Conservation (phyloP, 2,113 vertebrate genomes). For the Corvus moneduloides region DNA sequence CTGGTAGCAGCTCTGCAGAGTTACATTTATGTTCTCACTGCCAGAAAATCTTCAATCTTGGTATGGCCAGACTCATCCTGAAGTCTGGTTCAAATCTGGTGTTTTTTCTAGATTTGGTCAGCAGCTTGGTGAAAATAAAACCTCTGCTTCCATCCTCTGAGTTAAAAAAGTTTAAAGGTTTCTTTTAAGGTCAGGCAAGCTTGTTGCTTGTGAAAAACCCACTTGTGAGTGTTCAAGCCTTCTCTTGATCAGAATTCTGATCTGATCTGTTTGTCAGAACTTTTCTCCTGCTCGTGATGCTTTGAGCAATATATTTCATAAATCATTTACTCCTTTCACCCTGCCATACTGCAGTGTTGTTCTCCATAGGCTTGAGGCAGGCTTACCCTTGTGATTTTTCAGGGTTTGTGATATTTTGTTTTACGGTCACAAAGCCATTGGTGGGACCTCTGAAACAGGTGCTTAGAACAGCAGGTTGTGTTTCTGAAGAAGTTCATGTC, state of each 20-base stretch:
- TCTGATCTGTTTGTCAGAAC: background rate
- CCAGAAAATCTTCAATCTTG: background rate
- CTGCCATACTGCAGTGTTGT: background rate
- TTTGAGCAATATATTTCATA: background rate
- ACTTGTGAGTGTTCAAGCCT: background rate
- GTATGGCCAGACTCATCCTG: background rate
- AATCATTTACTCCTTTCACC: background rate
- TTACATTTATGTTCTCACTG: background rate
- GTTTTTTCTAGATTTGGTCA: background rate
- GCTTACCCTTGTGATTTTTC: background rate
- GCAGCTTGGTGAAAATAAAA: background rate
- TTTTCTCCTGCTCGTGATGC: background rate
- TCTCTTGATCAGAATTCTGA: background rate
- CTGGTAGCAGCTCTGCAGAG: background rate
- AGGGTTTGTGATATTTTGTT: background rate
- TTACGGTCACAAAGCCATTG: background rate
- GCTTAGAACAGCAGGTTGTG: background rate
- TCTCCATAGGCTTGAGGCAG: background rate
- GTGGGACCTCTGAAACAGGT: background rate
- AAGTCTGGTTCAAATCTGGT: background rate
- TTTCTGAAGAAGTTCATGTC: background rate
- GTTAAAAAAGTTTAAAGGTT: background rate
- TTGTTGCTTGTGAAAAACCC: background rate
- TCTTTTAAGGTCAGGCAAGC: background rate
- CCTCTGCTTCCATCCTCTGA: background rate